A percentile compares a stretch with the other conserved stretches of the same genome.
phyloP scores from a whole-genome alignment of 2,797 vertebrate species.

The Dallia pectoralis region DNA sequence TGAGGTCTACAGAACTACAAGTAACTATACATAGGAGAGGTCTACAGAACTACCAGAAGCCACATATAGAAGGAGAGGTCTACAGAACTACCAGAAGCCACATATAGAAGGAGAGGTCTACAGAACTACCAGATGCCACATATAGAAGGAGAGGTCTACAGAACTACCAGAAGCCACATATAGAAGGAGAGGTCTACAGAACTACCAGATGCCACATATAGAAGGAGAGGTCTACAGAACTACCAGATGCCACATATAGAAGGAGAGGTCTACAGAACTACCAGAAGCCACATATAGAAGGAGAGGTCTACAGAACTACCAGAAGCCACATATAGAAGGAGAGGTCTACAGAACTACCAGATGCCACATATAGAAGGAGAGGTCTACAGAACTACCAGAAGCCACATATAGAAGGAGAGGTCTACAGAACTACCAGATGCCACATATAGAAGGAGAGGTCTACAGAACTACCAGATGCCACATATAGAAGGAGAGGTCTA shows the following conservation, averaged over 20 bases:
- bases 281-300: background rate
- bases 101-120: background rate
- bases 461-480: background rate
- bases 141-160: too few relatives aligned
- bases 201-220: background rate
- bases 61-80: background rate
- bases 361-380: background rate
- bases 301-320: background rate
- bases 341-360: background rate
- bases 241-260: background rate
- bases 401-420: background rate
- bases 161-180: too few relatives aligned
- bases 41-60: too few relatives aligned
- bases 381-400: background rate
- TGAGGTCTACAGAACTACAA: too few relatives aligned
- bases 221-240: background rate
- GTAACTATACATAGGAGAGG: too few relatives aligned
- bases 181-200: background rate
- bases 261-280: background rate
- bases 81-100: background rate
- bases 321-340: background rate
- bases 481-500: background rate
- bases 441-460: background rate
- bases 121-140: background rate
- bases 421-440: background rate